Percentiles rank a stretch among this genome's conserved stretches.
These are phyloP conservation scores for Muschampia plurimacula DNA, from an alignment of 2,888 invertebrate species.

Conservation along the genomic window DNA sequence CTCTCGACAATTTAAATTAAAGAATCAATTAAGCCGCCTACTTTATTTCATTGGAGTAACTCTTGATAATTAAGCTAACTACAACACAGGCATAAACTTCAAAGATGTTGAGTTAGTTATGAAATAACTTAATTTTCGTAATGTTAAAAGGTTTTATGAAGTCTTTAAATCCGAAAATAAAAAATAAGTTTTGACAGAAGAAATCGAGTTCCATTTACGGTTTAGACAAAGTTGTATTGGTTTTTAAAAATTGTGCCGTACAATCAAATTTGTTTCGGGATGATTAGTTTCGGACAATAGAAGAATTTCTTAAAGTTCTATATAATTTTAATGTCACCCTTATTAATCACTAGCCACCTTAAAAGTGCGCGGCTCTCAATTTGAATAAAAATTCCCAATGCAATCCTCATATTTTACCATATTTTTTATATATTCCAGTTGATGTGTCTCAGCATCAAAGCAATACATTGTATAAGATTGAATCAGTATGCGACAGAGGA, in stretches of 20 bases:
- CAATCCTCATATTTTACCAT: no score
- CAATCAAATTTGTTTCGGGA: constrained; percentile 2
- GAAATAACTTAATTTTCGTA: constrained; percentile 15
- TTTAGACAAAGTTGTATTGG: background rate
- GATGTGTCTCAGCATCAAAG: background rate
- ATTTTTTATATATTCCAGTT: no score
- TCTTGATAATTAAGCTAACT: constrained; percentile 14
- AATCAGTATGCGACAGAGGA: constrained; percentile 14
- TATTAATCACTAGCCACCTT: no score
- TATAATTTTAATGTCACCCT: no score
- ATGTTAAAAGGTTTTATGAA: background rate
- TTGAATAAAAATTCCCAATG: no score
- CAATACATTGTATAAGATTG: constrained; percentile 3
- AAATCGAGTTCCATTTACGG: constrained; percentile 3
- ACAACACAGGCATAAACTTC: constrained; percentile 18
- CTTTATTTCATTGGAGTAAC: constrained; percentile 7
- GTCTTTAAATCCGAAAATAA: background rate
- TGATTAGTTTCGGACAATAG: background rate
- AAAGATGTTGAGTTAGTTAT: constrained; percentile 16
- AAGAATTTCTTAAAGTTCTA: background rate
- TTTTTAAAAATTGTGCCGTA: background rate
- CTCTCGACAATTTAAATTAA: constrained; percentile 23
- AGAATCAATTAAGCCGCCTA: constrained; percentile 20
- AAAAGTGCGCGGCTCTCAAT: background rate
- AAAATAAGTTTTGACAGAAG: constrained; percentile 4